phyloP scores from a whole-genome alignment of 2,797 vertebrate genomes.

The Eulemur mongoz region DNA sequence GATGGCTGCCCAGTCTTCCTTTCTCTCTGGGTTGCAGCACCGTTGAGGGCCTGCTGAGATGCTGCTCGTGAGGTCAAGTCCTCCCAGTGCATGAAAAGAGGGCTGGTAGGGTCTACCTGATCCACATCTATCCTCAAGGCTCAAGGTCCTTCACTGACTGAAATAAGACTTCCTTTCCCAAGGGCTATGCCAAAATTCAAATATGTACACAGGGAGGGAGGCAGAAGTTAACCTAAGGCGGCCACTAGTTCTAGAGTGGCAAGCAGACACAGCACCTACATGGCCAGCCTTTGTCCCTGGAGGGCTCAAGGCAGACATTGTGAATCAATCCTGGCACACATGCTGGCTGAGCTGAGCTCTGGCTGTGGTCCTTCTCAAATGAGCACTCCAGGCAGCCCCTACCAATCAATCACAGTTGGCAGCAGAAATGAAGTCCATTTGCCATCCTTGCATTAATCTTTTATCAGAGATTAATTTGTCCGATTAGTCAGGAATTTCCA shows the following conservation, averaged over 20 bases:
- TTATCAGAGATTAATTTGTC: constrained; percentile 69
- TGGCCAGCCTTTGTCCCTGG: not conserved
- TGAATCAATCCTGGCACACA: not conserved
- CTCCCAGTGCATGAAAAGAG: not conserved
- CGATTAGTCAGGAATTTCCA: constrained; percentile 58
- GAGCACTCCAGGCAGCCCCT: not conserved
- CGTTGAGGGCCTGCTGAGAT: not conserved
- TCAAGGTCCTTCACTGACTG: not conserved
- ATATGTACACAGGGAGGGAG: not conserved
- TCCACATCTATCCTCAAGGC: not conserved
- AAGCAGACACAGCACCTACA: not conserved
- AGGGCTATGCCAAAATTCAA: not conserved
- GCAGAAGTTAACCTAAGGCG: not conserved
- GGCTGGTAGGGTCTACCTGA: not conserved
- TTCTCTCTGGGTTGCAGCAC: not conserved
- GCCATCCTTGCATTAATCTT: constrained; percentile 64
- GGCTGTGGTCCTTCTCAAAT: not conserved
- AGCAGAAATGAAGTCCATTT: constrained; percentile 63
- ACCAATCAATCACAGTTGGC: constrained; percentile 45
- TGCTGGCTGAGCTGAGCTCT: constrained; percentile 49
- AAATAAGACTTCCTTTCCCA: not conserved
- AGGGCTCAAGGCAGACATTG: not conserved
- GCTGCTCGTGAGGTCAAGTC: not conserved
- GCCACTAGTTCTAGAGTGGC: not conserved
- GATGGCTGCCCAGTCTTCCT: not conserved